Percentiles rank a stretch among this genome's conserved stretches.
phyloP scores from a whole-genome alignment of 2,113 vertebrate genomes.

The Chaenocephalus aceratus region DNA sequence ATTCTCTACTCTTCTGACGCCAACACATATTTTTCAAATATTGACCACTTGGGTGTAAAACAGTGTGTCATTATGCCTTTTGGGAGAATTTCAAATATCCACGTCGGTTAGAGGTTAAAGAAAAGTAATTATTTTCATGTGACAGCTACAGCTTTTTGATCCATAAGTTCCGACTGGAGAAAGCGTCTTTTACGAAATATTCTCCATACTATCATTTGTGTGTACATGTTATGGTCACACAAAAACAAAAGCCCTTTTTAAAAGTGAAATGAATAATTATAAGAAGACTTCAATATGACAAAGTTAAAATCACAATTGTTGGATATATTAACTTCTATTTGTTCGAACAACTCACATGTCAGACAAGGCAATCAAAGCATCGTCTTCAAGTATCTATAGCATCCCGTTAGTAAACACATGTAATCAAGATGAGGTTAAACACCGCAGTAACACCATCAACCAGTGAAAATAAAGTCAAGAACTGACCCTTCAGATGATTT shows the following conservation, averaged over 20 bases:
- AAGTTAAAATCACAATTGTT: not conserved
- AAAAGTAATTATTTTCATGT: not conserved
- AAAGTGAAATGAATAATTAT: not conserved
- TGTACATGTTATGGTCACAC: not conserved
- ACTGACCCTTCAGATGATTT: not conserved
- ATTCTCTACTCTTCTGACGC: not conserved
- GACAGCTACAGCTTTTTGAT: not conserved
- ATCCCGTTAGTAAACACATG: not conserved
- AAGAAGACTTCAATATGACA: not conserved
- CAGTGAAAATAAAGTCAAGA: conserved; percentile 1
- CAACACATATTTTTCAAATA: not conserved
- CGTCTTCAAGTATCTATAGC: conserved; percentile 22
- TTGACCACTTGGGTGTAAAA: too few relatives aligned
- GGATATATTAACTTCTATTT: not conserved
- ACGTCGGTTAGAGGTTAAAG: not conserved
- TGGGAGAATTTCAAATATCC: not conserved
- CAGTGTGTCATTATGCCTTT: too few relatives aligned
- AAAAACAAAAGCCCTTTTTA: not conserved
- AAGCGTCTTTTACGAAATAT: not conserved
- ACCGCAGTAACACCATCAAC: not conserved
- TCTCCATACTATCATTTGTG: not conserved
- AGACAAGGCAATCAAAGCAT: not conserved
- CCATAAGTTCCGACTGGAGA: not conserved
- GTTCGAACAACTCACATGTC: not conserved
- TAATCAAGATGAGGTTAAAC: not conserved